A percentile compares a stretch with the other conserved stretches of the same genome.
Evolutionary conservation across 2,113 vertebrate species (phyloP).

Genomic region (Podiceps cristatus): DNA sequence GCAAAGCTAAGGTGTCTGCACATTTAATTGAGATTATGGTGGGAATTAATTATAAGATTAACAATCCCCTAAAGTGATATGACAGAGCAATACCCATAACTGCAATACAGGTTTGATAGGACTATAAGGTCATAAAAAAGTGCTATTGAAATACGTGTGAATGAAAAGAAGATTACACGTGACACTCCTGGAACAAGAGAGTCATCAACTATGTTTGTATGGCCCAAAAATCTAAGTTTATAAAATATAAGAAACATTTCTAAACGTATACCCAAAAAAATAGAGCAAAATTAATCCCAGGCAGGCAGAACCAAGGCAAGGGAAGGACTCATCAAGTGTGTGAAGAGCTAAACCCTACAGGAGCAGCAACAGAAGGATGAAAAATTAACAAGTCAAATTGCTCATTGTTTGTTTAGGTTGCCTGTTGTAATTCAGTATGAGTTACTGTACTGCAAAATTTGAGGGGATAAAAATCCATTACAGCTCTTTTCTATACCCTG

Average conservation of each 20-base stretch:
- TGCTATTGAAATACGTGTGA: not conserved
- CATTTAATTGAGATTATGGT: conserved; percentile 40
- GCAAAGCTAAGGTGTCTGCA: not conserved
- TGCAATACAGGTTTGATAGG: not conserved
- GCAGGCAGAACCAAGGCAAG: not conserved
- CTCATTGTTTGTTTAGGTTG: not conserved
- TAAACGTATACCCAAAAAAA: not conserved
- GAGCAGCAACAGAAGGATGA: not conserved
- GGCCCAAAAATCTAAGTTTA: not conserved
- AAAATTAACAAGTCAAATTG: conserved; percentile 29
- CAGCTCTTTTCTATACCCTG: not conserved
- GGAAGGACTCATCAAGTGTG: conserved; percentile 7
- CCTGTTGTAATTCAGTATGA: not conserved
- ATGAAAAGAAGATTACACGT: not conserved
- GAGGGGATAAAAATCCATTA: not conserved
- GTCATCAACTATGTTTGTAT: not conserved
- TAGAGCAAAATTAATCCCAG: not conserved
- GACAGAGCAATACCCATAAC: not conserved
- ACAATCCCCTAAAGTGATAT: not conserved
- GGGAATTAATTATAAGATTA: conserved; percentile 50
- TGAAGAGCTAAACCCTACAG: not conserved
- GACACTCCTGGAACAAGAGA: not conserved
- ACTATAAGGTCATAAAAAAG: not conserved
- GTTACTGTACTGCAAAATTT: conserved; percentile 39
- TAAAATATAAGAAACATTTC: not conserved